Evolutionary conservation across 1,140 invertebrate genomes (phyloP).

Genomic region (Pachypsylla venusta): DNA sequence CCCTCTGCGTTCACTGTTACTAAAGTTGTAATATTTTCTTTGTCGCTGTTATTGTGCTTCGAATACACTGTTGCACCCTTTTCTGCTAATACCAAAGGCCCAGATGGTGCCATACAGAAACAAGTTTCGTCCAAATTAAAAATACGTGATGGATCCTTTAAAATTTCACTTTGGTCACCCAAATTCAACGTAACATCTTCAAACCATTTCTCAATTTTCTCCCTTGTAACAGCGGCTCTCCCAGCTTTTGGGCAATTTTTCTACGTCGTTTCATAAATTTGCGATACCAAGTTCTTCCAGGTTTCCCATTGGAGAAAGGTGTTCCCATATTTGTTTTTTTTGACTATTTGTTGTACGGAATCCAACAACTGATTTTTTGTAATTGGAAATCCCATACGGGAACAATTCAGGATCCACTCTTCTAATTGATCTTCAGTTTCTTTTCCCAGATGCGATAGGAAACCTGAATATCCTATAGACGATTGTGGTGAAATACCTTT

Average conservation of each 20-base stretch:
- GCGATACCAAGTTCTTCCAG: not conserved
- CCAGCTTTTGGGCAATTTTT: not conserved
- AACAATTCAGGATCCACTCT: constrained; percentile 1
- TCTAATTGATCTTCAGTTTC: not conserved
- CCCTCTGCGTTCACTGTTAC: not conserved
- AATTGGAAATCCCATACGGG: constrained; percentile 1
- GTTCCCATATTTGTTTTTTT: not conserved
- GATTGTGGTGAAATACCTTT: constrained; percentile 6
- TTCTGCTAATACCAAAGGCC: not conserved
- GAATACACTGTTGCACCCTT: not conserved
- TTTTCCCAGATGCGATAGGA: not conserved
- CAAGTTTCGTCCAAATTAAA: not conserved
- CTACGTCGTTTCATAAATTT: not conserved
- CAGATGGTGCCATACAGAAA: not conserved
- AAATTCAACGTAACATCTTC: not conserved
- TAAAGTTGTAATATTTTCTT: not conserved
- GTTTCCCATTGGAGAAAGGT: not conserved
- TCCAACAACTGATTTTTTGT: constrained; percentile 1
- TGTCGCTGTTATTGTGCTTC: not conserved
- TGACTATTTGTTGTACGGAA: not conserved
- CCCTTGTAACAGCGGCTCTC: not conserved
- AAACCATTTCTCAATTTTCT: not conserved
- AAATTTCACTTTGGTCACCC: not conserved
- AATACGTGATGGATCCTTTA: not conserved
- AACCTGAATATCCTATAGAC: not conserved